Base-by-base conservation (phyloP, 1,140 invertebrate genomes). In the Tetragnatha versicolor region DNA sequence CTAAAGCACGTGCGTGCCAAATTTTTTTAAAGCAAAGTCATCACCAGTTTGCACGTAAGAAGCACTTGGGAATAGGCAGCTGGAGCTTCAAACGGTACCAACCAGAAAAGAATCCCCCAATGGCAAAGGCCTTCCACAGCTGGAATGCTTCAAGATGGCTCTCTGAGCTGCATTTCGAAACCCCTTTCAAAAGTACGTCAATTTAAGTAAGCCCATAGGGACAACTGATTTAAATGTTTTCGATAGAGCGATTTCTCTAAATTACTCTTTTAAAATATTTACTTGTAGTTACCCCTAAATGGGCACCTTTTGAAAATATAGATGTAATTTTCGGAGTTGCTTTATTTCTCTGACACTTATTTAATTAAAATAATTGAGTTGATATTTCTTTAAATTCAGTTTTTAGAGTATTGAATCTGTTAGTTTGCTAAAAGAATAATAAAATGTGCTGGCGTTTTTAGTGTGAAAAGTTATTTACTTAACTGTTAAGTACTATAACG, bases 211-310 rank as follows among this genome's bases (percentile, higher is more conserved):
- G 12, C 69, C 69, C 37, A 60, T 42, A 17, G 69, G 53, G 51
- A 39, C n/a, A n/a, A 22, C 60, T 60, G 37, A 73, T 73, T 73
- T 60, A 73, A 73, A 73, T 60, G 53, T 58, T 60, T 60, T 31
- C 25, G 27, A 20, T 60, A 33, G 22, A 20, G 2, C 37, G 20
- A 22, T 60, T 58, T 39, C 12, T 20, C 31, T 12, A 72, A 72
- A 47, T 73, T 73, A 60, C 22, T 17, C 39, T 31, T 60, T 60
- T 73, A 73, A 73, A 73, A 73, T 60, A 73, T 73, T 73, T 22
- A 70, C 27, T 55, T 42, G 9, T 51, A 51, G 7, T 17, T 17
- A 51, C n/a, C 7, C 22, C 14, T 12, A 65, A 42, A n/a, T 65
- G 37, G n/a, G n/a, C n/a, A n/a, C n/a, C n/a, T n/a, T n/a, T n/a